These are phyloP conservation scores for Leguminivora glycinivorella DNA, from an alignment of 1,140 invertebrate species.

Conservation along the genomic window DNA sequence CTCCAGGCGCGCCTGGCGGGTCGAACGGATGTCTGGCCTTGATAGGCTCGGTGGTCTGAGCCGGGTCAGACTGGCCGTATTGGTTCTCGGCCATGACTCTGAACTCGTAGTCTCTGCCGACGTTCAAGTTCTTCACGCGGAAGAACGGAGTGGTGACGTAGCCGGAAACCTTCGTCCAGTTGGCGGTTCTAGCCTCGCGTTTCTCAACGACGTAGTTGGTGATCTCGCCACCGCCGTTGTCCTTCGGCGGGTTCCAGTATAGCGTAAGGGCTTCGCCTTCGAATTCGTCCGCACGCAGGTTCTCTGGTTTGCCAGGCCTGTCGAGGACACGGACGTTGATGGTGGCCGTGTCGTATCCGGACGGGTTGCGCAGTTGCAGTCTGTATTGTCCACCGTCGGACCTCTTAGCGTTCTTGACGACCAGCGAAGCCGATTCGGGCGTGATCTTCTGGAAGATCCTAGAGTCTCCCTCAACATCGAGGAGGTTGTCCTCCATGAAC, in stretches of 20 bases:
- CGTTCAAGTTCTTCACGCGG: slow-evolving; percentile 93
- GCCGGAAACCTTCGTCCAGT: slow-evolving; percentile 95
- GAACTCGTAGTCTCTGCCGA: slow-evolving; percentile 97
- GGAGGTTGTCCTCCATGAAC: slow-evolving; percentile 89
- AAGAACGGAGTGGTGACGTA: slow-evolving; percentile 94
- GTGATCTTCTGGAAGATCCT: slow-evolving; percentile 91
- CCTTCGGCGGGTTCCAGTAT: slow-evolving; percentile 97
- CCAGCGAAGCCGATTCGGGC: slow-evolving; percentile 93
- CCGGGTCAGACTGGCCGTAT: slow-evolving; percentile 96
- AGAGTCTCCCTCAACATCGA: slow-evolving; percentile 87
- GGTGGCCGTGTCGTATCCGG: slow-evolving; percentile 95
- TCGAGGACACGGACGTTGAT: slow-evolving; percentile 97
- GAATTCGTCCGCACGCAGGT: slow-evolving; percentile 94
- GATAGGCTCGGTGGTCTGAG: slow-evolving; percentile 92
- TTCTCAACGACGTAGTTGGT: slow-evolving; percentile 99
- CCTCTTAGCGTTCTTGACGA: slow-evolving; percentile 94
- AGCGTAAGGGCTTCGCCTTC: slow-evolving; percentile 96
- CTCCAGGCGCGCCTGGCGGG: slow-evolving; percentile 93
- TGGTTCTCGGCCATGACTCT: slow-evolving; percentile 98
- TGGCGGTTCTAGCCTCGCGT: slow-evolving; percentile 88
- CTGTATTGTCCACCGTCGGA: slow-evolving; percentile 95
- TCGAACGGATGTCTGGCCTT: slow-evolving; percentile 98
- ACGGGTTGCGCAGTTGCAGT: slow-evolving; percentile 95
- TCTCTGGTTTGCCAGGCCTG: slow-evolving; percentile 91
- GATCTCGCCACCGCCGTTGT: slow-evolving; percentile 96